These are phyloP conservation scores for Xenotilapia caudafasciata DNA, from an alignment of 2,113 vertebrate genomes.

Conservation along the genomic window DNA sequence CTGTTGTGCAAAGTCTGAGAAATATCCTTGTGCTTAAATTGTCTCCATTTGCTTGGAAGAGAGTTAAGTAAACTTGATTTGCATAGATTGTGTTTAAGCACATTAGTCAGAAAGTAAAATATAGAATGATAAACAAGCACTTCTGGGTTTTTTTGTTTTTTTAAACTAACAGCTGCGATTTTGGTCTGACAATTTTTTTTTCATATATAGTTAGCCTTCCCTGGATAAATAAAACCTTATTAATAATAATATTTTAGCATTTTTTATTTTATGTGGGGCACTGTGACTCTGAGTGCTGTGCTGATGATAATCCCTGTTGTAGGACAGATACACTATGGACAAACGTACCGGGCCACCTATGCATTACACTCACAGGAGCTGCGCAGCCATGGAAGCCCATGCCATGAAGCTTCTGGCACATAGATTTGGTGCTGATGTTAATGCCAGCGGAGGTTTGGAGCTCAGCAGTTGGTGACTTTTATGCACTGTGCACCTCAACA, in stretches of 20 bases:
- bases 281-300: not conserved
- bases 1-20: not conserved
- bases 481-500: not conserved
- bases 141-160: not conserved
- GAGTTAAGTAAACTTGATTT: not conserved
- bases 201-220: not conserved
- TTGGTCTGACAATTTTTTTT: not conserved
- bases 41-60: not conserved
- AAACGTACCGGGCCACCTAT: not conserved
- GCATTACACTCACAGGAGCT: not conserved
- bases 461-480: not conserved
- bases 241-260: not conserved
- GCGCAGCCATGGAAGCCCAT: not conserved
- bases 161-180: not conserved
- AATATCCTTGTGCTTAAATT: not conserved
- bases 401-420: not conserved
- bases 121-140: not conserved
- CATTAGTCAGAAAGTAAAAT: not conserved
- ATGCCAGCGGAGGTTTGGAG: not conserved
- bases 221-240: not conserved
- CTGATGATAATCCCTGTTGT: not conserved
- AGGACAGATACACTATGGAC: not conserved
- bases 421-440: not conserved
- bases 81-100: not conserved
- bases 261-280: not conserved